Base-by-base conservation (phyloP, 2,113 vertebrate species). In the Bungarus multicinctus region DNA sequence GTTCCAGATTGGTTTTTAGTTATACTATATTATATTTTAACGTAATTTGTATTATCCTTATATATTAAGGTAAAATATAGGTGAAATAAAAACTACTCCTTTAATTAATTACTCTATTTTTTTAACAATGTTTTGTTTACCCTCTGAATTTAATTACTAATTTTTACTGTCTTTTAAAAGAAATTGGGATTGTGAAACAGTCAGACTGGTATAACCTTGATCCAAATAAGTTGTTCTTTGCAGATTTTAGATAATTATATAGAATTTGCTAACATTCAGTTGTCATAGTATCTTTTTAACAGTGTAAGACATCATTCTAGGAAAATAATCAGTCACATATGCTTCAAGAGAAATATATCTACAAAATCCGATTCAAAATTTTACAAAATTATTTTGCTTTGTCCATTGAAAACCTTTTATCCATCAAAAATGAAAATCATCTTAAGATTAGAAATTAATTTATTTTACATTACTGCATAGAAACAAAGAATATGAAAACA, bases 331-430 rank as follows among this genome's bases (percentile, higher is more conserved):
- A 90, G 91, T 53, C 81, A 91, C 85, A 93, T 90, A 39, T 90
- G 95, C 87, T 88, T 64, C 86, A 94, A 94, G 94, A 90, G 10
- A 94, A 95, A 94, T 0, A 0, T 0, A 0, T 69, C 87, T 90
- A 91, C 47, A 96, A 96, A 91, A 95, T 45, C 69, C 43, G 55
- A 60, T 47, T n/a, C 91, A 92, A 39, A 52, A 1, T 92, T 94
- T 58, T 90, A 87, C 45, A 93, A 90, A 60, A 90, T 94, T 93
- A 90, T 30, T 58, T 53, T 91, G 91, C 47, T 90, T 43, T 58
- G n/a, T 25, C 14, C 0, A 0, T 85, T 54, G 12, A 64, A 4
- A 60, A 9, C 34, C 58, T 91, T 64, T 34, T 94, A 91, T 85
- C 69, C 87, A 91, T 1, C n/a, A 90, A 11, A 23, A 96, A 92